Conservation (phyloP, 2,113 vertebrate genomes). For the Syrmaticus mikado region DNA sequence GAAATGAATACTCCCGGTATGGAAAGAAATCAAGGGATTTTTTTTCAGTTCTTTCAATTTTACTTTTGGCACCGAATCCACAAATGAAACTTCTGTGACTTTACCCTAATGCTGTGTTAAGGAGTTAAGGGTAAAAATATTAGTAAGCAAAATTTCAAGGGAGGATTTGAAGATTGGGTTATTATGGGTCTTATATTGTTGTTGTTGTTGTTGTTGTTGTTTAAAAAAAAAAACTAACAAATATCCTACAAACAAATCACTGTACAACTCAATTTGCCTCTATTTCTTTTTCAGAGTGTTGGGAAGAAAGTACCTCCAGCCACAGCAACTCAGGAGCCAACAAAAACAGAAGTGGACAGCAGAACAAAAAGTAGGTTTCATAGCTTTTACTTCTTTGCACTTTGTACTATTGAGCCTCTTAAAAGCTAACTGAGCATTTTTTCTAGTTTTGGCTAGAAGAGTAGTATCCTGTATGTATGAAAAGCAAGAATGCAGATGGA, state of each 20-base stretch:
- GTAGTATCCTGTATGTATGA: neutral
- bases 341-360: slow-evolving; percentile 91
- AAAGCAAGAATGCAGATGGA: neutral
- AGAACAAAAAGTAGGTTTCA: slow-evolving; percentile 88
- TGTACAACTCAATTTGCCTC: neutral
- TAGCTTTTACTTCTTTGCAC: slow-evolving; percentile 41
- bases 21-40: neutral
- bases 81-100: neutral
- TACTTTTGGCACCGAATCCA: neutral
- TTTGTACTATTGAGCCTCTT: slow-evolving; percentile 13
- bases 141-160: neutral
- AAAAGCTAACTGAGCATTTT: neutral
- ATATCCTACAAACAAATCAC: neutral
- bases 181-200: neutral
- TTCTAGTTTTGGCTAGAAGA: neutral
- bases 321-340: slow-evolving; percentile 81
- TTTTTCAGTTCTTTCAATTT: neutral
- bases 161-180: neutral
- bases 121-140: neutral
- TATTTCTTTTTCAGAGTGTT: slow-evolving; percentile 74
- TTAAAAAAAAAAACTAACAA: neutral
- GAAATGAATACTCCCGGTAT: neutral
- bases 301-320: slow-evolving; percentile 85
- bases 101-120: neutral
- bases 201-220: neutral